phyloP scores from a whole-genome alignment of 2,113 vertebrate species.

The Aepyceros melampus region DNA sequence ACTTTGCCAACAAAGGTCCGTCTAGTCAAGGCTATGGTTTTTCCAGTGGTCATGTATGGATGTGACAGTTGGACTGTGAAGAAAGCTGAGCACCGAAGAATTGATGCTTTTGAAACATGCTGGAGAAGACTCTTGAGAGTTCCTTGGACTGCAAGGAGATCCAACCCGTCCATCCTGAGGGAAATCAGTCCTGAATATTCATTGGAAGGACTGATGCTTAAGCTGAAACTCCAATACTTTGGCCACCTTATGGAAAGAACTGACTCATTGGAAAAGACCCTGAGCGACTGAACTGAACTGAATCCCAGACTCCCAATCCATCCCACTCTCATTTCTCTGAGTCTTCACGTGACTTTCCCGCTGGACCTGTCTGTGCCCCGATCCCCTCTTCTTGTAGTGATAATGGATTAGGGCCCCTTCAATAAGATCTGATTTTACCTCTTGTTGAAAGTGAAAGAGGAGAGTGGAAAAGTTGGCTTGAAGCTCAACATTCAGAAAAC shows the following conservation, averaged over 20 bases:
- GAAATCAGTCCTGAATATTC: neutral
- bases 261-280: neutral
- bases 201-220: neutral
- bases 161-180: neutral
- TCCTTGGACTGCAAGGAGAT: neutral
- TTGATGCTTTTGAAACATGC: neutral
- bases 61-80: neutral
- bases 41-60: neutral
- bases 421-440: neutral
- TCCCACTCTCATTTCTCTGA: neutral
- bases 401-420: neutral
- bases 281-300: neutral
- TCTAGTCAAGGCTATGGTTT: neutral
- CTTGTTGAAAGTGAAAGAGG: no score
- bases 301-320: neutral
- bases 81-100: neutral
- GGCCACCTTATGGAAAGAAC: neutral
- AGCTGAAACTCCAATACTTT: neutral
- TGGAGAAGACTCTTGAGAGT: neutral
- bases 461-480: no score
- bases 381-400: neutral
- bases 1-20: neutral
- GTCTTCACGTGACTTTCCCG: neutral
- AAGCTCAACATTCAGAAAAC: no score
- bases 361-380: neutral